Percentiles rank a stretch among this genome's conserved stretches.
phyloP scores from a whole-genome alignment of 2,797 vertebrate species.

The Anisognathus igniventris region DNA sequence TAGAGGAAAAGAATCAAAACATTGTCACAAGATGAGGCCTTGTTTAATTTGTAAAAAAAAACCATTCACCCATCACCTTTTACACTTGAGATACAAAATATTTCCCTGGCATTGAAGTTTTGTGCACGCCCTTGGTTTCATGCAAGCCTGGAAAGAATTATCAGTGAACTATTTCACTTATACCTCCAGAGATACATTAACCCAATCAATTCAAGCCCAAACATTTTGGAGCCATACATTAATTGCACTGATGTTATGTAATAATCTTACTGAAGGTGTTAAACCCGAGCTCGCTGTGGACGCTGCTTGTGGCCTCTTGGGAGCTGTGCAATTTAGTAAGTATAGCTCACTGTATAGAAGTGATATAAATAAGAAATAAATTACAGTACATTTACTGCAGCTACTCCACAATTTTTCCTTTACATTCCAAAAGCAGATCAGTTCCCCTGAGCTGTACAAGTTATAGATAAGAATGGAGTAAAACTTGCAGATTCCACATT shows the following conservation, averaged over 20 bases:
- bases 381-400: neutral
- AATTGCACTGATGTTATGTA: neutral
- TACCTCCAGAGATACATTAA: neutral
- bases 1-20: neutral
- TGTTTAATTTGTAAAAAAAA: neutral
- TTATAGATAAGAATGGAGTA: slow-evolving; percentile 23
- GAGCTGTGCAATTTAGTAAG: neutral
- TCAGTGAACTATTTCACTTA: neutral
- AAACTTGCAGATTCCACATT: slow-evolving; percentile 50
- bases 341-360: neutral
- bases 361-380: neutral
- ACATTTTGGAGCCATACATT: neutral
- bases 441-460: slow-evolving; percentile 2
- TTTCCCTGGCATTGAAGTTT: neutral
- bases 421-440: neutral
- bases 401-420: neutral
- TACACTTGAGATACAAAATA: neutral
- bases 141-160: neutral
- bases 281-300: neutral
- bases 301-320: neutral
- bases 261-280: neutral
- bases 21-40: neutral
- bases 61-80: neutral
- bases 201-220: neutral
- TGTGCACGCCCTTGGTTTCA: neutral